Conservation (phyloP, 1,140 invertebrate genomes). For the Zaprionus inermis region DNA sequence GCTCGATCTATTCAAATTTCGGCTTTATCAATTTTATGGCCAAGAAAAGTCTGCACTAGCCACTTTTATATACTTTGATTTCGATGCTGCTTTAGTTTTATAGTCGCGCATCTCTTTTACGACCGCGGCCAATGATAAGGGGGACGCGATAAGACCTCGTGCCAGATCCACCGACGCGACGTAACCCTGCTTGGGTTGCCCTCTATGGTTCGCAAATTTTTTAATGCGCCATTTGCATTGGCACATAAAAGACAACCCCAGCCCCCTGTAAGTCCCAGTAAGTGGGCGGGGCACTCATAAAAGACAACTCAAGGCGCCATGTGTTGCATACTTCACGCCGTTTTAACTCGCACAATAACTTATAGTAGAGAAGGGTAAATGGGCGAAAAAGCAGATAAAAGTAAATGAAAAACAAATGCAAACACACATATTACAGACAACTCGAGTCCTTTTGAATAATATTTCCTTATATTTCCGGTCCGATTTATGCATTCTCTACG, state of each 20-base stretch:
- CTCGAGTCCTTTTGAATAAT: constrained; percentile 2
- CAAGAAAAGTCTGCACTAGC: constrained; percentile 56
- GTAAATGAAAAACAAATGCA: neutral
- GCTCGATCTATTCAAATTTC: constrained; percentile 72
- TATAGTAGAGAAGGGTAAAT: neutral
- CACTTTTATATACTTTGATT: constrained; percentile 77
- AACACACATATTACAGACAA: neutral
- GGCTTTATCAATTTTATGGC: constrained; percentile 76
- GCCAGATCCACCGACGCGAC: too few relatives aligned
- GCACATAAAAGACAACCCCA: constrained; percentile 38
- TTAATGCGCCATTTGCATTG: constrained; percentile 78
- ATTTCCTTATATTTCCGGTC: neutral
- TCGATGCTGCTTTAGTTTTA: constrained; percentile 71
- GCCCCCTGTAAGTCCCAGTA: constrained; percentile 34
- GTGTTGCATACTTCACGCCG: constrained; percentile 80
- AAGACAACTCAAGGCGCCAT: constrained; percentile 74
- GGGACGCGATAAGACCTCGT: constrained; percentile 40
- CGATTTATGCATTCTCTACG: constrained; percentile 3
- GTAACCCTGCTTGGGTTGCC: neutral
- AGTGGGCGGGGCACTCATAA: constrained; percentile 49
- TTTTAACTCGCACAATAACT: constrained; percentile 58
- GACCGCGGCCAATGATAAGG: constrained; percentile 55
- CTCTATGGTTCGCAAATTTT: constrained; percentile 68
- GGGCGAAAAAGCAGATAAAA: neutral
- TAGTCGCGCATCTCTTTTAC: constrained; percentile 68